phyloP scores from a whole-genome alignment of 2,113 vertebrate species.

The Nothocercus nigrocapillus region DNA sequence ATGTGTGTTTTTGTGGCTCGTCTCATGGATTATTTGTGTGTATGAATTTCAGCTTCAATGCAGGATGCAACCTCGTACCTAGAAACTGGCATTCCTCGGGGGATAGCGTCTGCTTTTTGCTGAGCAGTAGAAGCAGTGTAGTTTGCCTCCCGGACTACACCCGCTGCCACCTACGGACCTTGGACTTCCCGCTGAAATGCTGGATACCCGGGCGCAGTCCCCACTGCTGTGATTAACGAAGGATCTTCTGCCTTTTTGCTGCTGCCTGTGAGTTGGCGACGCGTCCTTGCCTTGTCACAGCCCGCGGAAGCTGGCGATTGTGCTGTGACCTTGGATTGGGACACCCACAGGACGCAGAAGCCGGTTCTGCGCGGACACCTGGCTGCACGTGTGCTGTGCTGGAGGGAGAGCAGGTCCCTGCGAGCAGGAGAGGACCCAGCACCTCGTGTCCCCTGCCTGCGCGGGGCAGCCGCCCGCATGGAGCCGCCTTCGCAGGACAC shows the following conservation, averaged over 20 bases:
- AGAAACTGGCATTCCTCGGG: background rate
- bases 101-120: background rate
- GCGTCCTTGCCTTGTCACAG: background rate
- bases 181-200: background rate
- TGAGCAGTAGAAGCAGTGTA: background rate
- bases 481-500: background rate
- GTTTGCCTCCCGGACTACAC: background rate
- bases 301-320: background rate
- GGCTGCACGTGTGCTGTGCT: constrained; percentile 70
- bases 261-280: background rate
- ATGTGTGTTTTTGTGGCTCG: background rate
- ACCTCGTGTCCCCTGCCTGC: background rate
- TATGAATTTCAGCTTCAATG: background rate
- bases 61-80: background rate
- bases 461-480: accelerated
- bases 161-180: background rate
- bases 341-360: constrained; percentile 76
- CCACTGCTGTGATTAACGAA: background rate
- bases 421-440: constrained; percentile 76
- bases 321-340: constrained; percentile 41
- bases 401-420: constrained; percentile 78
- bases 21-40: background rate
- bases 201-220: too few species aligned
- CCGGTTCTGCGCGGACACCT: constrained; percentile 76
- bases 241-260: background rate